Percentiles rank a stretch among this genome's conserved stretches.
These are phyloP conservation scores for Portevinia maculata DNA, from an alignment of 2,888 invertebrate species.

Conservation along the genomic window DNA sequence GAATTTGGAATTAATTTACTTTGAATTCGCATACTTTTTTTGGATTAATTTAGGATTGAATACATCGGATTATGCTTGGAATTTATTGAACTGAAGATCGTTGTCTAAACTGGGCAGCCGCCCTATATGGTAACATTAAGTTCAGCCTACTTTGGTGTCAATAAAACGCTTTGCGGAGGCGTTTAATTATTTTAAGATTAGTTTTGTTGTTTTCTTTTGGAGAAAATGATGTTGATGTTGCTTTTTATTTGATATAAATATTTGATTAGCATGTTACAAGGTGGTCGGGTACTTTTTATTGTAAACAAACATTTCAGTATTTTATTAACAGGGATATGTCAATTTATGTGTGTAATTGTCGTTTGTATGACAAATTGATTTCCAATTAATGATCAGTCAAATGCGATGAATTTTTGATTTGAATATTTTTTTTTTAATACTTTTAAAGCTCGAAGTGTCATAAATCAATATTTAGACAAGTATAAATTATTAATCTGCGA, in stretches of 20 bases:
- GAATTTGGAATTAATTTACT: slow-evolving; percentile 52
- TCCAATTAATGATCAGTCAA: neutral
- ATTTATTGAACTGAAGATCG: slow-evolving; percentile 35
- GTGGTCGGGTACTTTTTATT: slow-evolving; percentile 8
- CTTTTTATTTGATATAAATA: slow-evolving; percentile 8
- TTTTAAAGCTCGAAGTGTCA: neutral
- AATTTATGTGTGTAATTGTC: slow-evolving; percentile 23
- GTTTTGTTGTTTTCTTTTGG: neutral
- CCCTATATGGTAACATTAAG: slow-evolving; percentile 18
- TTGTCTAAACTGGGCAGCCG: slow-evolving; percentile 18
- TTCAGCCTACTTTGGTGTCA: slow-evolving; percentile 10
- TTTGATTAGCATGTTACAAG: slow-evolving; percentile 17
- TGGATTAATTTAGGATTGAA: neutral
- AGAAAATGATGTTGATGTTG: neutral
- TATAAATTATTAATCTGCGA: too few relatives aligned
- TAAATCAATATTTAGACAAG: neutral
- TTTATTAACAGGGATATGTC: slow-evolving; percentile 15
- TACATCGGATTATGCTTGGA: slow-evolving; percentile 24
- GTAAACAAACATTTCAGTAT: slow-evolving; percentile 24
- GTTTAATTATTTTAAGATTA: slow-evolving; percentile 2
- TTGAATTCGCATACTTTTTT: slow-evolving; percentile 16
- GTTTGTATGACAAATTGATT: slow-evolving; percentile 24
- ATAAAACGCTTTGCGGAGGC: slow-evolving; percentile 14
- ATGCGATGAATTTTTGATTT: slow-evolving; percentile 15
- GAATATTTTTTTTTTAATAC: neutral